Base-by-base conservation (phyloP, 2,113 vertebrate genomes). In the Megaleporinus macrocephalus region DNA sequence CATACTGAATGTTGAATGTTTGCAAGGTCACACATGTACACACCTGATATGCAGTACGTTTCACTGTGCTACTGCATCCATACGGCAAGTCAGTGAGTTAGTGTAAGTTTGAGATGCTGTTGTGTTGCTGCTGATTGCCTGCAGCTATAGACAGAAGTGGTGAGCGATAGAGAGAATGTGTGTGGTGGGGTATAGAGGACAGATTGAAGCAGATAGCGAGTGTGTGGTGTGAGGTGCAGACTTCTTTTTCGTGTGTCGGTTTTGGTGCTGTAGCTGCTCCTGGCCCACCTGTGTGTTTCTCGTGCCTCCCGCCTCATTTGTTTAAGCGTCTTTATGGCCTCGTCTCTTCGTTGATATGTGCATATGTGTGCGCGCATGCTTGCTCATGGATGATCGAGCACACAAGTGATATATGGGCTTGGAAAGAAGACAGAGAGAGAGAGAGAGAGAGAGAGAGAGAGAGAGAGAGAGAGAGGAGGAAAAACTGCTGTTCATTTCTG, bases 401-500 rank as follows among this genome's bases (percentile, higher is more conserved):
- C 41, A 70, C 29, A 33, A 26, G 72, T 72, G 74, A 78, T 72
- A 11, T 72, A 78, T 49, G 47, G 53, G 44, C 22, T 44, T 33
- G 5, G 41, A n/a, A n/a, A n/a, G n/a, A n/a, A n/a, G n/a, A n/a
- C n/a, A n/a, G 29, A 22, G 73, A 22, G 73, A 62, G 13, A 22
- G 51, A 55, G 16, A 55, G 51, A 55, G 51, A 55, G 53, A 22
- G 73, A 22, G 73, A 62, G 13, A 22, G 51, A 55, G 29, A 22
- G 73, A 22, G 73, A 62, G 13, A 22, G 51, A 55, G 16, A 55
- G 51, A 55, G 51, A 55, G 53, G 20, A 22, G 14, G 53, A 55
- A 22, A 55, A 55, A 55, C 20, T 55, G 53, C 49, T 62, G 59
- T n/a, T 80, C 26, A 63, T 80, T 86, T 63, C 41, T 71, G 72